Evolutionary conservation across 2,113 vertebrate species (phyloP).

Genomic region (Balaeniceps rex): DNA sequence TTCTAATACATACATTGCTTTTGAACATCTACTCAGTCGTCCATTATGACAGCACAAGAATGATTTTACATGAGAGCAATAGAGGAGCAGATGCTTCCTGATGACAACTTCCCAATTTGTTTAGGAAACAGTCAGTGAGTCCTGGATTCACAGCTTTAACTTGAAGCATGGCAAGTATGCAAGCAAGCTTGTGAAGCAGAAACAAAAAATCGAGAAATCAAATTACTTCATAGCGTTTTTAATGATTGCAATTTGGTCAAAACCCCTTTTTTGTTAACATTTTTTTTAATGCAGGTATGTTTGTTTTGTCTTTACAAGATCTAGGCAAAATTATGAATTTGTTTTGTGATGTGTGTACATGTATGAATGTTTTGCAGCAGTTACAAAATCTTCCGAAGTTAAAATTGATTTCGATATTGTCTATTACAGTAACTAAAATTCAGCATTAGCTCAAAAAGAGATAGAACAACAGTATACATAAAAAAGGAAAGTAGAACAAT

Average conservation of each 20-base stretch:
- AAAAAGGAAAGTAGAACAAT: background rate
- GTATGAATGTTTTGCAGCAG: background rate
- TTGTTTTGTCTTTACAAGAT: conserved; percentile 21
- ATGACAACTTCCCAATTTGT: conserved; percentile 63
- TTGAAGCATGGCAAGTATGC: conserved; percentile 3
- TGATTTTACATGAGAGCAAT: conserved; percentile 56
- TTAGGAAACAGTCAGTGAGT: conserved; percentile 63
- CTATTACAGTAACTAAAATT: background rate
- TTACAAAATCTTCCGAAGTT: background rate
- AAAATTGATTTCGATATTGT: background rate
- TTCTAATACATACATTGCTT: conserved; percentile 42
- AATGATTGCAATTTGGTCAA: background rate
- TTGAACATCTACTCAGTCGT: conserved; percentile 60
- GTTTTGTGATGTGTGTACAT: background rate
- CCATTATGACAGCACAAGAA: conserved; percentile 32
- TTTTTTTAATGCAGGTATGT: background rate
- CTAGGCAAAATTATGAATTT: background rate
- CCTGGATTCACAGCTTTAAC: conserved; percentile 52
- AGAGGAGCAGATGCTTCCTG: conserved; percentile 71
- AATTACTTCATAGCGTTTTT: background rate
- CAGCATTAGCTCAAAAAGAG: background rate
- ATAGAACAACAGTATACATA: background rate
- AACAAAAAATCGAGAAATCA: conserved; percentile 20
- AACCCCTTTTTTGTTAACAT: background rate
- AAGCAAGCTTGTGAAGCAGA: conserved; percentile 42